Evolutionary conservation across 2,113 vertebrate species (phyloP).

Genomic region (Neopipo cinnamomea): DNA sequence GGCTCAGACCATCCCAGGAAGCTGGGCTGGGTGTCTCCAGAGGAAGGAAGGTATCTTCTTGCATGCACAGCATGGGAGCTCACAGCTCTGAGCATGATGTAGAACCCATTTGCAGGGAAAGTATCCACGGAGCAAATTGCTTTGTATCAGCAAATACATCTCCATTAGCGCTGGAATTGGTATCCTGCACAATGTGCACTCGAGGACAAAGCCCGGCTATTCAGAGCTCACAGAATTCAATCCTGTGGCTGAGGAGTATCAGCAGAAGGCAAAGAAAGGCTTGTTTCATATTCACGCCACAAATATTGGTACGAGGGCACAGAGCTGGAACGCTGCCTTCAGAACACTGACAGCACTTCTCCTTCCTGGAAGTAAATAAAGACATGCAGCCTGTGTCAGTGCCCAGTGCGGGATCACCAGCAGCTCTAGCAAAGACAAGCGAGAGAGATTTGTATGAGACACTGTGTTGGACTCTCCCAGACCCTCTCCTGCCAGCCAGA

Average conservation of each 20-base stretch:
- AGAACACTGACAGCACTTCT: rapidly evolving
- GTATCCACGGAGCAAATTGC: not conserved
- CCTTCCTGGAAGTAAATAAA: not conserved
- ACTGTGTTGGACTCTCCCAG: not conserved
- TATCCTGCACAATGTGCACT: not conserved
- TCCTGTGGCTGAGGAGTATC: not conserved
- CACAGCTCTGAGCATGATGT: not conserved
- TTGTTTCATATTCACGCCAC: not conserved
- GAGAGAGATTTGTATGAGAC: not conserved
- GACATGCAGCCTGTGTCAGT: rapidly evolving
- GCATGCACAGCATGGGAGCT: not conserved
- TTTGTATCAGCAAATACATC: not conserved
- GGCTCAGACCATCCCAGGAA: not conserved
- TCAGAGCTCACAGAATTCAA: not conserved
- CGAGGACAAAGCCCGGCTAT: not conserved
- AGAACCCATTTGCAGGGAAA: not conserved
- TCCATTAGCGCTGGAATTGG: not conserved
- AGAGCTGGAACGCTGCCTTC: not conserved
- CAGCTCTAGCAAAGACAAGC: not conserved
- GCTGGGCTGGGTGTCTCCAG: not conserved
- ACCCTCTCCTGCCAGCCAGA: not conserved
- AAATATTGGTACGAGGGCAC: rapidly evolving
- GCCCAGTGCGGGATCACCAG: rapidly evolving
- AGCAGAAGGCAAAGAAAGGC: not conserved
- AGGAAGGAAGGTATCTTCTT: not conserved